A percentile compares a stretch with the other conserved stretches of the same genome.
phyloP scores from a whole-genome alignment of 2,113 vertebrate species.

The Drymodes brunneopygia region DNA sequence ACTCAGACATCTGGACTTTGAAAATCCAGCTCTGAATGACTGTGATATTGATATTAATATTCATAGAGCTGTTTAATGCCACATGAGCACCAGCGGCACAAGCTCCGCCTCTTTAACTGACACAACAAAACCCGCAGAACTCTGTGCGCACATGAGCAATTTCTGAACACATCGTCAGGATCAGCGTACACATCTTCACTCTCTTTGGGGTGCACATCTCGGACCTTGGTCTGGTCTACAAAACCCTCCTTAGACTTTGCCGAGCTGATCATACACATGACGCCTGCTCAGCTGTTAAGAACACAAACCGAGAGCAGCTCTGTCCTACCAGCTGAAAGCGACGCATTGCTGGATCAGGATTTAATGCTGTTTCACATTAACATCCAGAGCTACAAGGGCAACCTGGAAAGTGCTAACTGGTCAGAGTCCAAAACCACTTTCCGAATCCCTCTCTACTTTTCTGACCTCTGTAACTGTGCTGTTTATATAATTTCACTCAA shows the following conservation, averaged over 20 bases:
- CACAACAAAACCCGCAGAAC: background rate
- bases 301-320: background rate
- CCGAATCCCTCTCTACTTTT: background rate
- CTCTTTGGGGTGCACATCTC: background rate
- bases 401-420: background rate
- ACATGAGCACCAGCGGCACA: background rate
- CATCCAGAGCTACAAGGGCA: background rate
- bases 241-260: background rate
- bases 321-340: background rate
- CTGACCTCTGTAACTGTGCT: background rate
- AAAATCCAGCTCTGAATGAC: background rate
- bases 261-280: rapidly evolving
- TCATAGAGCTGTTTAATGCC: background rate
- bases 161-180: background rate
- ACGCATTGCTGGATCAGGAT: background rate
- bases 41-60: background rate
- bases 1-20: background rate
- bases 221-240: background rate
- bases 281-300: background rate
- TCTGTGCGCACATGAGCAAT: background rate
- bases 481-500: background rate
- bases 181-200: background rate
- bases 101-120: background rate
- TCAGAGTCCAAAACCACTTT: background rate
- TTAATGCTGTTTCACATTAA: background rate